phyloP scores from a whole-genome alignment of 1,140 invertebrate genomes.

The Ooceraea biroi region DNA sequence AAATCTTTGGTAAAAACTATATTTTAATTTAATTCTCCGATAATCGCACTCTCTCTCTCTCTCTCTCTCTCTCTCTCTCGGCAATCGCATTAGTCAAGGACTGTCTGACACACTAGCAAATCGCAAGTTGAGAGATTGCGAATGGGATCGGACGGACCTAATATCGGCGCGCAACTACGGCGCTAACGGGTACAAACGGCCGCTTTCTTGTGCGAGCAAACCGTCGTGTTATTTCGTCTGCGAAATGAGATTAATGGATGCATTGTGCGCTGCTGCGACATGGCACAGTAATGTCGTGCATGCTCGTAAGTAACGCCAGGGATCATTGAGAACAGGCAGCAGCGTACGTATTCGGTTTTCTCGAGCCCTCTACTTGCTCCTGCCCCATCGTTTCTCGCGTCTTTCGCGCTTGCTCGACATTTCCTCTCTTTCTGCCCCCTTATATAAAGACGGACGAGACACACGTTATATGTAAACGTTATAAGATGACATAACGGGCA shows the following conservation, averaged over 20 bases:
- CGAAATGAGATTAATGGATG: conserved; percentile 56
- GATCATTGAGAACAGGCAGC: conserved; percentile 58
- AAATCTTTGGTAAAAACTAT: background rate
- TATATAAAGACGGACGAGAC: conserved; percentile 28
- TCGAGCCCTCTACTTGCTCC: conserved; percentile 3
- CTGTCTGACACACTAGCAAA: background rate
- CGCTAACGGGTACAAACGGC: conserved; percentile 42
- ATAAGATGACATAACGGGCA: conserved; percentile 19
- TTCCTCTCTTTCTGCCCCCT: background rate
- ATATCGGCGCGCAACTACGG: conserved; percentile 33
- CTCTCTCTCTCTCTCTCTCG: too few relatives aligned
- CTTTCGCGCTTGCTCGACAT: background rate
- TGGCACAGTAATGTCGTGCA: conserved; percentile 56
- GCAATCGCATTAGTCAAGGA: background rate
- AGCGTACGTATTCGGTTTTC: conserved; percentile 31
- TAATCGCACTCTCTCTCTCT: too few relatives aligned
- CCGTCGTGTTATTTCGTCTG: conserved; percentile 49
- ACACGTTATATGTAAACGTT: background rate
- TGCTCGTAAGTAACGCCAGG: conserved; percentile 45
- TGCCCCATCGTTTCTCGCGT: conserved; percentile 11
- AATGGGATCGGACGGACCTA: conserved; percentile 26
- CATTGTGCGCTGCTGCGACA: conserved; percentile 51
- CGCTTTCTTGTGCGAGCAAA: conserved; percentile 49
- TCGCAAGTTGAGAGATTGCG: background rate
- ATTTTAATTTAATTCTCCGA: too few relatives aligned